A percentile compares a stretch with the other conserved stretches of the same genome.
These are phyloP conservation scores for Heliconius melpomene DNA, from an alignment of 1,140 invertebrate species.

Conservation along the genomic window DNA sequence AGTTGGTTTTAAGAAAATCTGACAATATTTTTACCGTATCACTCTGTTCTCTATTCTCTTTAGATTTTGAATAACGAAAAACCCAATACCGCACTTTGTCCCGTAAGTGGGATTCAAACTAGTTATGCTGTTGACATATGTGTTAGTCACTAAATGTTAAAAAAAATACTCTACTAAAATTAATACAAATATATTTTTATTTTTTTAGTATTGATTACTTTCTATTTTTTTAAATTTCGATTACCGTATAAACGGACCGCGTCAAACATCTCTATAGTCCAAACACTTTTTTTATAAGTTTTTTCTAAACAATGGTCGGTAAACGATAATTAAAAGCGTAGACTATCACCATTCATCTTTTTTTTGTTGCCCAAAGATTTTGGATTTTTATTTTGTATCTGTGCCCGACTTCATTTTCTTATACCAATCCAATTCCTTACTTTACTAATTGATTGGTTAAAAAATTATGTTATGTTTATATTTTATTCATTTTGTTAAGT, in stretches of 20 bases:
- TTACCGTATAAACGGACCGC: slow-evolving; percentile 45
- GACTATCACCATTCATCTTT: slow-evolving; percentile 43
- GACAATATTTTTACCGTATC: too few relatives aligned
- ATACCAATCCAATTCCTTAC: slow-evolving; percentile 51
- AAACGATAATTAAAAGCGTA: slow-evolving; percentile 69
- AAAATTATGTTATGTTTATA: neutral
- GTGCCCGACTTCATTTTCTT: slow-evolving; percentile 41
- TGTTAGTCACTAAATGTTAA: too few relatives aligned
- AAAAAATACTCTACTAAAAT: too few relatives aligned
- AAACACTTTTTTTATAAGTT: slow-evolving; percentile 36
- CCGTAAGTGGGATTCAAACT: too few relatives aligned
- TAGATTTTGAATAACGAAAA: too few relatives aligned
- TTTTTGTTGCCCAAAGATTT: slow-evolving; percentile 36
- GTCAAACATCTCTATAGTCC: slow-evolving; percentile 54
- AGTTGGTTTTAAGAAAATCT: too few relatives aligned
- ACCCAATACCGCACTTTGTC: too few relatives aligned
- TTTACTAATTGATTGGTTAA: slow-evolving; percentile 58
- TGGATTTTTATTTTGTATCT: neutral
- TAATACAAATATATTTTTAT: too few relatives aligned
- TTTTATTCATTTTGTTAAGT: neutral
- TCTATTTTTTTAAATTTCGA: neutral
- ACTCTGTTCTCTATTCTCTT: too few relatives aligned
- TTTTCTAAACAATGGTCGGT: slow-evolving; percentile 59
- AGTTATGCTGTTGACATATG: too few relatives aligned
- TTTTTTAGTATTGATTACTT: neutral